Percentiles rank a stretch among this genome's conserved stretches.
phyloP scores from a whole-genome alignment of 2,797 vertebrate genomes.

The Chelidonichthys spinosus region DNA sequence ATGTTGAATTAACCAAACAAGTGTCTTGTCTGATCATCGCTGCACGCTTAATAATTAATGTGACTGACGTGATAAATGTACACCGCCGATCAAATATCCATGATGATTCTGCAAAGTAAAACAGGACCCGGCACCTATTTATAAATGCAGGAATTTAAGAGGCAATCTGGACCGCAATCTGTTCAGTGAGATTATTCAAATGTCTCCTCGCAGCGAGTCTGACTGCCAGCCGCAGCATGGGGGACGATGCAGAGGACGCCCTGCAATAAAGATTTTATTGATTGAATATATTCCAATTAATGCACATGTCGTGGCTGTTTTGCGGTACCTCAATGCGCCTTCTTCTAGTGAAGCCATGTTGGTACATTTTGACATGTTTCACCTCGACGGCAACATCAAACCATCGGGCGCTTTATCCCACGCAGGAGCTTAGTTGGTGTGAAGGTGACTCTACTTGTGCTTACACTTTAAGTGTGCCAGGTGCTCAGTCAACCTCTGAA shows the following conservation, averaged over 20 bases:
- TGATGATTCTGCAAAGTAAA: slow-evolving; percentile 68
- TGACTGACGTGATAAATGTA: slow-evolving; percentile 8
- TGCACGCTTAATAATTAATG: slow-evolving; percentile 37
- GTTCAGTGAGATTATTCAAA: slow-evolving; percentile 77
- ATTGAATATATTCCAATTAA: slow-evolving; percentile 38
- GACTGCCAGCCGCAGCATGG: slow-evolving; percentile 50
- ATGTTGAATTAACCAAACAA: slow-evolving; percentile 18
- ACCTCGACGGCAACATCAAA: slow-evolving; percentile 44
- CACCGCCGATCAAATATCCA: slow-evolving; percentile 52
- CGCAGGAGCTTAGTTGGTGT: slow-evolving; percentile 66
- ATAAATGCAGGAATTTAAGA: slow-evolving; percentile 78
- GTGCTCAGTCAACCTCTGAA: slow-evolving; percentile 71
- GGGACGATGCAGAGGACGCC: slow-evolving; percentile 33
- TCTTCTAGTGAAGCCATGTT: neutral
- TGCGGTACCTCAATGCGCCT: neutral
- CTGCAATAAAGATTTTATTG: slow-evolving; percentile 35
- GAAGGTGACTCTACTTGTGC: slow-evolving; percentile 82
- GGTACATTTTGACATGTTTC: neutral
- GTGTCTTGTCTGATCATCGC: neutral
- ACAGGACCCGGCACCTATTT: slow-evolving; percentile 69
- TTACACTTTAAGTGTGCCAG: slow-evolving; percentile 71
- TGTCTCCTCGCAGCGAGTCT: slow-evolving; percentile 51
- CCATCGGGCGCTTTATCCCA: slow-evolving; percentile 41
- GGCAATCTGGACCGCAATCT: slow-evolving; percentile 83
- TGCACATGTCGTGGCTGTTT: neutral